A percentile compares a stretch with the other conserved stretches of the same genome.
These are phyloP conservation scores for Limanda limanda DNA, from an alignment of 2,113 vertebrate genomes.

Conservation along the genomic window DNA sequence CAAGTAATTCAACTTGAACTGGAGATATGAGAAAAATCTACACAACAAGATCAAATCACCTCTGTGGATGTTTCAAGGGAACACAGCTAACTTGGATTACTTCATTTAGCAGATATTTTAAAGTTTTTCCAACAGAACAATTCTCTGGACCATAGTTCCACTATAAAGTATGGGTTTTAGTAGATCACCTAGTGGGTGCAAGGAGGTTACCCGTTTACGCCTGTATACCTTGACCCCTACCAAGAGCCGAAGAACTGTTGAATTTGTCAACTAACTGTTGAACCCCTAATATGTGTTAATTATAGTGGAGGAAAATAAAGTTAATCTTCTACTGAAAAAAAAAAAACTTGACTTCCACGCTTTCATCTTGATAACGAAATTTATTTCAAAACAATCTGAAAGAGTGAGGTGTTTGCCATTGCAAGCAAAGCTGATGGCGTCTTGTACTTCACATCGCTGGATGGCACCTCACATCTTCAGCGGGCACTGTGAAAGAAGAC, in stretches of 20 bases:
- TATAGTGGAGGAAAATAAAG: too few species aligned
- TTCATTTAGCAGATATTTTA: not conserved
- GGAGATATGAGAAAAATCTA: not conserved
- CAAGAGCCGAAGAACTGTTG: too few species aligned
- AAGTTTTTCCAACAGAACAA: not conserved
- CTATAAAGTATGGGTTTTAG: not conserved
- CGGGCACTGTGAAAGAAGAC: constrained; percentile 36
- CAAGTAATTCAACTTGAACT: too few species aligned
- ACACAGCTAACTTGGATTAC: not conserved
- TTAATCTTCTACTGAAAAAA: not conserved
- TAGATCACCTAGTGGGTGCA: too few species aligned
- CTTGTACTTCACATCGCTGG: constrained; percentile 27
- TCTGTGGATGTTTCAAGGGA: not conserved
- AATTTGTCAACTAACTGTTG: not conserved
- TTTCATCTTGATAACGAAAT: constrained; percentile 53
- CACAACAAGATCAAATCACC: not conserved
- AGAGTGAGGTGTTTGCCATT: constrained; percentile 25
- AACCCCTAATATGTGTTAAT: not conserved
- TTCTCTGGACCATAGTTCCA: not conserved
- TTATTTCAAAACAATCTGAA: constrained; percentile 75
- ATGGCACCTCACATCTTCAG: constrained; percentile 48
- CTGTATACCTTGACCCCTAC: not conserved
- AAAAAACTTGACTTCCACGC: constrained; percentile 2
- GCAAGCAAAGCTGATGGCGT: constrained; percentile 12
- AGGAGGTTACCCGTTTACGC: not conserved